Conservation (phyloP, 2,888 invertebrate genomes). For the Campaea margaritaria region DNA sequence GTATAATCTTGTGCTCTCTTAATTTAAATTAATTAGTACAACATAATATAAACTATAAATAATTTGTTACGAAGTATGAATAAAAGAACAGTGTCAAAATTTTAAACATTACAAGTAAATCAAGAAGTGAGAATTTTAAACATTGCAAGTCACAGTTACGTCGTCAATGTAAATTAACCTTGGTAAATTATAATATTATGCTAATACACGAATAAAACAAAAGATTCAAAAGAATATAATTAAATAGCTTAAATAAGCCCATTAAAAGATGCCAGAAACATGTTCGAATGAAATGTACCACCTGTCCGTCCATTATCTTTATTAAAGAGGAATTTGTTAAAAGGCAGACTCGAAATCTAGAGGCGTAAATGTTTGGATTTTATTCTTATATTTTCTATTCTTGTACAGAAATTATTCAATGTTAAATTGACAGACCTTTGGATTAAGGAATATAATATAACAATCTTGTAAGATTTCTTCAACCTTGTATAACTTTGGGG, state of each 20-base stretch:
- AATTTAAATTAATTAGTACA: too few relatives aligned
- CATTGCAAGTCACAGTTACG: neutral
- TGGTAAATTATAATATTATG: slow-evolving; percentile 2
- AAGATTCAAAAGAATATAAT: slow-evolving; percentile 5
- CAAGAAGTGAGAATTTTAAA: neutral
- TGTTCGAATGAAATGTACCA: slow-evolving; percentile 4
- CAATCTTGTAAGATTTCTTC: neutral
- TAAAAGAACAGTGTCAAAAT: neutral
- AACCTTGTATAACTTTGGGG: neutral
- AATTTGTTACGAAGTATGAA: neutral
- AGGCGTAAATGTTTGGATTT: neutral
- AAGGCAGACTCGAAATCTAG: neutral
- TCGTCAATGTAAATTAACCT: slow-evolving; percentile 10
- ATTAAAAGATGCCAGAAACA: slow-evolving; percentile 36
- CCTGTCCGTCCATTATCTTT: slow-evolving; percentile 2
- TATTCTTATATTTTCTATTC: neutral
- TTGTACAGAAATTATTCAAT: neutral
- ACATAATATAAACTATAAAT: neutral
- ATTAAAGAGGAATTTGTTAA: slow-evolving; percentile 4
- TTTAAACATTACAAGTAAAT: neutral
- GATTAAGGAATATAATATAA: too few relatives aligned
- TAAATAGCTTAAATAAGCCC: slow-evolving; percentile 46
- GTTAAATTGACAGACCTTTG: neutral
- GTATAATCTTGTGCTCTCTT: too few relatives aligned
- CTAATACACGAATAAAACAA: neutral